These are phyloP conservation scores for Ceyx melanurus DNA, from an alignment of 2,113 vertebrate genomes.

Conservation along the genomic window DNA sequence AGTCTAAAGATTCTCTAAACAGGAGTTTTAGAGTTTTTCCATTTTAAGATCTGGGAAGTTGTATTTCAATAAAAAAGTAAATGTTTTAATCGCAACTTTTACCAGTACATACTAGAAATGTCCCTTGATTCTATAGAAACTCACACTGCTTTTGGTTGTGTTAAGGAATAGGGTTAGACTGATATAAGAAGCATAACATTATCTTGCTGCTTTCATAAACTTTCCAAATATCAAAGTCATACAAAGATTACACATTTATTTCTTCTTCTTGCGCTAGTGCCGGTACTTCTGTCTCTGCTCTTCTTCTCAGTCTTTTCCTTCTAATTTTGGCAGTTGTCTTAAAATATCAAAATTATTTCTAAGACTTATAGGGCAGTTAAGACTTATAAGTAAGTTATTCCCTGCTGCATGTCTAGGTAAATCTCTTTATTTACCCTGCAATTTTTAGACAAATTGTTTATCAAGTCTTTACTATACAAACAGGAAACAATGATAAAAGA, in stretches of 20 bases:
- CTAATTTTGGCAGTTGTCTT: not conserved
- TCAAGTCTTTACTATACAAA: not conserved
- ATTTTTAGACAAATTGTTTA: not conserved
- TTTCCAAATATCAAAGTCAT: not conserved
- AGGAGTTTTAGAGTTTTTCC: not conserved
- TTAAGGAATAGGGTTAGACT: not conserved
- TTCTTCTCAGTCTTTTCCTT: not conserved
- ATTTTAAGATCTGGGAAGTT: not conserved
- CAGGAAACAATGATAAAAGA: not conserved
- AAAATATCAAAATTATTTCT: not conserved
- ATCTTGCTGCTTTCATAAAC: not conserved
- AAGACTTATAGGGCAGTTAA: not conserved
- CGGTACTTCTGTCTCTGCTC: not conserved
- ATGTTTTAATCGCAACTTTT: not conserved
- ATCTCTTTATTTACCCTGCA: not conserved
- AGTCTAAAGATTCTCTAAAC: not conserved
- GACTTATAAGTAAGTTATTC: not conserved
- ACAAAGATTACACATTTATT: not conserved
- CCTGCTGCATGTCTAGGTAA: not conserved
- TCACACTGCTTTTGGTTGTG: not conserved
- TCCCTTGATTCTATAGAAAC: not conserved
- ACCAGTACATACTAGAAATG: not conserved
- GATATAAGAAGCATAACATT: rapidly evolving
- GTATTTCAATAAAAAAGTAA: not conserved
- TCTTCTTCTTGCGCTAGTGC: not conserved